A percentile compares a stretch with the other conserved stretches of the same genome.
These are phyloP conservation scores for Cricetomys ansorgei DNA, from an alignment of 2,113 vertebrate species.

Conservation along the genomic window DNA sequence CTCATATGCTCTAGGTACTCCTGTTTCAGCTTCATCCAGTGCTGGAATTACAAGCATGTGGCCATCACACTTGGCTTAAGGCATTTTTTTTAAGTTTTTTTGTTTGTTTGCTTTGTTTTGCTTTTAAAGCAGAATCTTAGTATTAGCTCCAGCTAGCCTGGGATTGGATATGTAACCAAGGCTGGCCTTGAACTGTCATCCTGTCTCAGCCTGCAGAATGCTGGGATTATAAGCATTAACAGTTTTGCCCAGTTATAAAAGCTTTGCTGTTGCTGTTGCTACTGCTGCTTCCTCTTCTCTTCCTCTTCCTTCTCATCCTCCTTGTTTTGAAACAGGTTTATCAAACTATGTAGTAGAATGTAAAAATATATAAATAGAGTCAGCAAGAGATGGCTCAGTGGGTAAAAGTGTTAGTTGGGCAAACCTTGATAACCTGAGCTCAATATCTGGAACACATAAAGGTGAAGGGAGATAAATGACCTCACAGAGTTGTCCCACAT, in stretches of 20 bases:
- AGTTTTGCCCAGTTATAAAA: background rate
- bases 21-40: background rate
- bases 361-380: background rate
- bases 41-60: background rate
- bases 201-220: background rate
- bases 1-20: background rate
- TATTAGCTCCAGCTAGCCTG: background rate
- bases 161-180: background rate
- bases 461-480: background rate
- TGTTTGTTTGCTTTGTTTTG: background rate
- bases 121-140: background rate
- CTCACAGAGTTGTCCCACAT: background rate
- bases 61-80: background rate
- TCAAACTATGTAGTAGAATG: conserved; percentile 53
- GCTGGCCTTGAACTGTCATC: background rate
- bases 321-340: conserved; percentile 32
- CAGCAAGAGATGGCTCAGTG: background rate
- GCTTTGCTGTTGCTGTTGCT: too few relatives aligned
- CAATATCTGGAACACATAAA: background rate
- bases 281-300: too few relatives aligned
- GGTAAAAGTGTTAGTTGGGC: background rate
- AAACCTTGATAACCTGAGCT: background rate
- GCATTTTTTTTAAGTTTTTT: background rate
- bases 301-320: background rate
- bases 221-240: background rate